phyloP scores from a whole-genome alignment of 1,140 invertebrate species.

The Pseudomyrmex pallidus region DNA sequence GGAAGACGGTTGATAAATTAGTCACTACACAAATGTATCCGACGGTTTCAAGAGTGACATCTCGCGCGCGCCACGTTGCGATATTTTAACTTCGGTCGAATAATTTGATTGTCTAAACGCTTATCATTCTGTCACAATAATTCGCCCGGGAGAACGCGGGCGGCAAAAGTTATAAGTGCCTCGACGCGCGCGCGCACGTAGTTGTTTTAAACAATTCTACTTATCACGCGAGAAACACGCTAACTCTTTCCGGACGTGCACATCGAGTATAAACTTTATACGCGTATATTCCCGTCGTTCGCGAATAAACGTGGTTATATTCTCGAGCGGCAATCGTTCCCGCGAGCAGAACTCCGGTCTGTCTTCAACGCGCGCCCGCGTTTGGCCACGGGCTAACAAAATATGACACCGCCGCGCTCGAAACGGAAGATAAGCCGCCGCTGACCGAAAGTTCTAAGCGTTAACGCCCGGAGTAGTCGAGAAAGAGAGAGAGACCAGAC shows the following conservation, averaged over 20 bases:
- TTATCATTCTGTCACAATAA: conserved; percentile 54
- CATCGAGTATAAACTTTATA: conserved; percentile 46
- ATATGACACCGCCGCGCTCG: neutral
- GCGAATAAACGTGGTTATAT: conserved; percentile 18
- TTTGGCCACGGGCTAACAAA: conserved; percentile 10
- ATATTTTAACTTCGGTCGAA: conserved; percentile 19
- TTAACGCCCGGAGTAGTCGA: conserved; percentile 16
- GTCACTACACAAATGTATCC: neutral
- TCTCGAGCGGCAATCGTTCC: conserved; percentile 9
- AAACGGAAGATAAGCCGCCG: conserved; percentile 20
- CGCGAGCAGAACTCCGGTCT: neutral
- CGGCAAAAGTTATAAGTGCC: conserved; percentile 49
- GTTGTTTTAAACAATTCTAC: conserved; percentile 49
- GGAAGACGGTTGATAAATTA: neutral
- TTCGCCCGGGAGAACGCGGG: conserved; percentile 22
- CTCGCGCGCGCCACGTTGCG: too few relatives aligned
- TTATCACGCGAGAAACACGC: conserved; percentile 38
- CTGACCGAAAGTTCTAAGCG: conserved; percentile 36
- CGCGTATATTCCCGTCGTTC: conserved; percentile 22
- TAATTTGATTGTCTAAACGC: conserved; percentile 46
- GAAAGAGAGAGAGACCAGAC: too few relatives aligned
- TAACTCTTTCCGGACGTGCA: conserved; percentile 42
- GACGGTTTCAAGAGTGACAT: neutral
- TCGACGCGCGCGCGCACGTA: conserved; percentile 3
- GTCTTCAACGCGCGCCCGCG: conserved; percentile 15